Conservation (phyloP, 2,888 invertebrate species). For the Dichetophora obliterata region DNA sequence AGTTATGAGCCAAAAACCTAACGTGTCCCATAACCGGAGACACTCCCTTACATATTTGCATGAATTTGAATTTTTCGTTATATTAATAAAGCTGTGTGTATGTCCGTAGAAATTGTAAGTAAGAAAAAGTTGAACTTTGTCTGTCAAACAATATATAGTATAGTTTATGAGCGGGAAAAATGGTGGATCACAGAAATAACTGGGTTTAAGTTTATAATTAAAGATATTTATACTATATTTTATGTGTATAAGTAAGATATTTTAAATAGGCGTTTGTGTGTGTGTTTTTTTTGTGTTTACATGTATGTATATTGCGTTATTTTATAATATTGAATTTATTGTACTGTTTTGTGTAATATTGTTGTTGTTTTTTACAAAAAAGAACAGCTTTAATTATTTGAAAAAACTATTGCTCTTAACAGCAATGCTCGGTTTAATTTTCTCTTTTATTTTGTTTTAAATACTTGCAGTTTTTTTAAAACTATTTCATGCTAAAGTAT, state of each 20-base stretch:
- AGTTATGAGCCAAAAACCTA: too few species aligned
- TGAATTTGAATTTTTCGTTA: not conserved
- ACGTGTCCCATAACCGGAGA: too few species aligned
- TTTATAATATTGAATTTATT: not conserved
- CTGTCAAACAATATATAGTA: not conserved
- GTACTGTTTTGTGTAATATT: not conserved
- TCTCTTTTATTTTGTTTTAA: slow-evolving; percentile 7
- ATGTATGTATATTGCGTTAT: not conserved
- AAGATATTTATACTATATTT: slow-evolving; percentile 34
- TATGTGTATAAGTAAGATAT: slow-evolving; percentile 12
- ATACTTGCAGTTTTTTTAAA: slow-evolving; percentile 16
- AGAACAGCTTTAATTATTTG: not conserved
- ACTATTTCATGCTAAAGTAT: slow-evolving; percentile 42
- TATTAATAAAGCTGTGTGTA: not conserved
- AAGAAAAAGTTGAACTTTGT: not conserved
- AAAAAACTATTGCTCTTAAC: too few species aligned
- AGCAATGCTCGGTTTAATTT: not conserved
- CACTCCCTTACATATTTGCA: too few species aligned
- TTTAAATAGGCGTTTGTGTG: not conserved
- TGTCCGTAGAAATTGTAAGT: not conserved
- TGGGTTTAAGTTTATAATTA: slow-evolving; percentile 48
- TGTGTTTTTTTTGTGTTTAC: not conserved
- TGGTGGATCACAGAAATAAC: slow-evolving; percentile 65
- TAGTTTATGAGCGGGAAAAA: not conserved
- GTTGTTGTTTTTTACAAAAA: not conserved